These are phyloP conservation scores for Tetramorium parvispinum DNA, from an alignment of 1,140 invertebrate genomes.

Conservation along the genomic window DNA sequence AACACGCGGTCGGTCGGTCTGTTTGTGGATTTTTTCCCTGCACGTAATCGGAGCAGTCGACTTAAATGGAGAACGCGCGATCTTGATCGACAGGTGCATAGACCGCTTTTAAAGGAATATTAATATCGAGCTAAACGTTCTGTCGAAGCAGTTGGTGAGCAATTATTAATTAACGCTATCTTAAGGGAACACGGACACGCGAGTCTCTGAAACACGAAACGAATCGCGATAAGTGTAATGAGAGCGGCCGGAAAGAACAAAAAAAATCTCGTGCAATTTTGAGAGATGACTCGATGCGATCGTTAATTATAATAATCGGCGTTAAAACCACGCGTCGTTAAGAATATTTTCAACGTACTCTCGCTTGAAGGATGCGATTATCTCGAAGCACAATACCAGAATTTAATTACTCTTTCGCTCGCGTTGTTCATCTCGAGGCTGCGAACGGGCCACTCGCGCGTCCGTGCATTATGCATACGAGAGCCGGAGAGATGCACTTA, in stretches of 20 bases:
- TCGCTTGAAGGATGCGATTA: conserved; percentile 40
- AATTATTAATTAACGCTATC: conserved; percentile 43
- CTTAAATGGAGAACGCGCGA: not conserved
- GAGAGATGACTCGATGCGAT: conserved; percentile 53
- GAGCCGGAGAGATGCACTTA: conserved; percentile 79
- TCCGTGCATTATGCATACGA: conserved; percentile 84
- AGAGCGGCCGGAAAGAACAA: not conserved
- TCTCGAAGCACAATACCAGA: conserved; percentile 62
- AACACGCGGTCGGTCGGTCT: not conserved
- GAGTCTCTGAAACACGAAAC: not conserved
- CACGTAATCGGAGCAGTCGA: not conserved
- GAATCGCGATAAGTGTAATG: conserved; percentile 41
- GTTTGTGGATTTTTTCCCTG: not conserved
- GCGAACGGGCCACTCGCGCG: conserved; percentile 56
- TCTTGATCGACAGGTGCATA: conserved; percentile 3
- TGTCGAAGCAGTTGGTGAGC: not conserved
- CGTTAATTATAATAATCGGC: conserved; percentile 52
- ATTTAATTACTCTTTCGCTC: conserved; percentile 78
- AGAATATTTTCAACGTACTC: conserved; percentile 3
- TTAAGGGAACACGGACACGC: not conserved
- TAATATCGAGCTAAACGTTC: conserved; percentile 32
- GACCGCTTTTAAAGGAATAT: not conserved
- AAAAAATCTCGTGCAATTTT: conserved; percentile 44
- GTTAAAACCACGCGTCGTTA: conserved; percentile 59
- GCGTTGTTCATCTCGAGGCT: conserved; percentile 58